A percentile compares a stretch with the other conserved stretches of the same genome.
Conservation (phyloP, 1,140 invertebrate genomes). For the Steinernema feltiae region DNA sequence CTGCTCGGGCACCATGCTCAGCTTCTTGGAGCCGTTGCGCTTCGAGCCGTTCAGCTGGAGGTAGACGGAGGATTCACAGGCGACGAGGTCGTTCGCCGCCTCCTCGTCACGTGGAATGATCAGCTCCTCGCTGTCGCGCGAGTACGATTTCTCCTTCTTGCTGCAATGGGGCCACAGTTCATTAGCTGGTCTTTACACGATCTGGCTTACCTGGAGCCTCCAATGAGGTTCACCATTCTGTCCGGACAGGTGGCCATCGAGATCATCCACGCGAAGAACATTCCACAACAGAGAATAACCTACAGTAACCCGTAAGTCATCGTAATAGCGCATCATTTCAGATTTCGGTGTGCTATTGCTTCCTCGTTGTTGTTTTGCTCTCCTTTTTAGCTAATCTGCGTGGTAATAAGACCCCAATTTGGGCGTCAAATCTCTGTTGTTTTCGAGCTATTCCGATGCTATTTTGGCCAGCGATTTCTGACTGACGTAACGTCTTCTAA, state of each 20-base stretch:
- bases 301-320: not conserved
- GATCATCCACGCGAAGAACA: constrained; percentile 41
- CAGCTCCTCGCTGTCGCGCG: constrained; percentile 22
- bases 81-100: constrained; percentile 19
- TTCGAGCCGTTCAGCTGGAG: constrained; percentile 20
- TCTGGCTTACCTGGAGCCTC: constrained; percentile 3
- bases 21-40: constrained; percentile 26
- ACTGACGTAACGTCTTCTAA: too few species aligned
- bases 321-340: not conserved
- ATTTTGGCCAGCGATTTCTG: too few species aligned
- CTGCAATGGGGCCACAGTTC: constrained; percentile 10
- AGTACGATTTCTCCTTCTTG: constrained; percentile 23
- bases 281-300: constrained; percentile 34
- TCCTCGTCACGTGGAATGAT: constrained; percentile 21
- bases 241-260: constrained; percentile 43
- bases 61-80: constrained; percentile 20
- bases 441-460: too few species aligned
- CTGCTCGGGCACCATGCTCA: constrained; percentile 36
- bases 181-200: not conserved
- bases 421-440: too few species aligned
- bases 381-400: too few species aligned
- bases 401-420: too few species aligned
- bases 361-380: too few species aligned
- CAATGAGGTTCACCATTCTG: constrained; percentile 28
- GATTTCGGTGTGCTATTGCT: constrained; percentile 29